Base-by-base conservation (phyloP, 64 coral and sea anemone species). In the Stichodactyla helianthus region DNA sequence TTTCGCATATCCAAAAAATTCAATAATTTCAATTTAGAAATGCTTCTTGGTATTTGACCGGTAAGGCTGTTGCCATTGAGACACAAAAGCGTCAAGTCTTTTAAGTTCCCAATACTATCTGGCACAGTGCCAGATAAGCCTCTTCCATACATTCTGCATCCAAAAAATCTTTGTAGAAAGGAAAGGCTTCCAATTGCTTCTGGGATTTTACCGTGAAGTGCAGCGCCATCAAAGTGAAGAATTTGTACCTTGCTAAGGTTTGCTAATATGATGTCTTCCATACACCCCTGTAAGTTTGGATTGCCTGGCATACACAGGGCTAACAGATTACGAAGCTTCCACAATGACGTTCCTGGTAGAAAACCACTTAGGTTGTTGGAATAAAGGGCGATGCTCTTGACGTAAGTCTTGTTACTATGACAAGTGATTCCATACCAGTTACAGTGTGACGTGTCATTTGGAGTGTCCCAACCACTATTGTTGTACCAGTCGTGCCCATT, bases 341-440 rank as follows among this genome's bases (percentile, higher is more conserved):
- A 89, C 4, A 89, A 51, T 31, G 28, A 31, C 28, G 26, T 68
- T 74, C 10, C 44, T 83, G 88, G 88, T 35, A 89, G 51, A 18
- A 68, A 71, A 7, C 88, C 88, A 5, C 71, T 18, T 5, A 89
- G 19, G 53, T 89, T 71, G 88, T 89, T 89, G 50, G 65, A 89
- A 83, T 79, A 59, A 79, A 89, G 15, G 6, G 83, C 79, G 35
- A 89, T 89, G 20, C 58, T 89, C 80, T 71, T 89, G 14, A 89
- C 79, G 44, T 83, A 83, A 15, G 86, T 79, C 28, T 79, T 83
- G 78, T 83, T 83, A 10, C 13, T 54, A 65, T 89, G 80, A 65
- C 88, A 89, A 51, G 59, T 83, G 9, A 89, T 74, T 12, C 79
- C 88, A 83, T 89, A 83, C 88, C 88, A 89, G 52, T 80, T 67